Percentiles rank a stretch among this genome's conserved stretches.
These are phyloP conservation scores for Rhynchonycteris naso DNA, from an alignment of 2,797 vertebrate genomes.

Conservation along the genomic window DNA sequence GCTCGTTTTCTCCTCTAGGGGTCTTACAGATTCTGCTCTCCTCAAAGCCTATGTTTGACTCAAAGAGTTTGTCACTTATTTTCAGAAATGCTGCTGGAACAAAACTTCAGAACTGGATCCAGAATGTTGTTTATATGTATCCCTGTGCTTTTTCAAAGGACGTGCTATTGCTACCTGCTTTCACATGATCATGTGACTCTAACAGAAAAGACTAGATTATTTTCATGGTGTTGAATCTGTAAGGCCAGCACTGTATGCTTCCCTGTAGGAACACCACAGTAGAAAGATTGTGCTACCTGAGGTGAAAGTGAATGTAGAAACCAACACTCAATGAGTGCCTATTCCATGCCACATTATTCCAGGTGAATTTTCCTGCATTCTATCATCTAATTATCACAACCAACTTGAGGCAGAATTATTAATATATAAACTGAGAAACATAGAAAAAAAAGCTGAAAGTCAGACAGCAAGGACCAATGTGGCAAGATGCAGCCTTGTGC, in stretches of 20 bases:
- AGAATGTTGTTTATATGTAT: not conserved
- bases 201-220: not conserved
- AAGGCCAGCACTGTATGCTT: not conserved
- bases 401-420: not conserved
- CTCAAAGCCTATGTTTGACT: not conserved
- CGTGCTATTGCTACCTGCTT: not conserved
- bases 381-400: not conserved
- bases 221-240: not conserved
- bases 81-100: not conserved
- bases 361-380: not conserved
- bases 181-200: not conserved
- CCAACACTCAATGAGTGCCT: fast-evolving
- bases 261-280: not conserved
- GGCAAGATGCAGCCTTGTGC: not conserved
- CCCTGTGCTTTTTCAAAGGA: not conserved
- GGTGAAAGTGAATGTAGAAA: not conserved
- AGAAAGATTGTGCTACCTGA: not conserved
- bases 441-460: not conserved
- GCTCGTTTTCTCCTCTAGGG: not conserved
- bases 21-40: not conserved
- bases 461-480: not conserved
- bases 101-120: not conserved
- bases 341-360: fast-evolving
- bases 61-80: not conserved
- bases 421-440: not conserved